Percentiles rank a stretch among this genome's conserved stretches.
phyloP scores from a whole-genome alignment of 2,113 vertebrate genomes.

The Corythaixoides concolor region DNA sequence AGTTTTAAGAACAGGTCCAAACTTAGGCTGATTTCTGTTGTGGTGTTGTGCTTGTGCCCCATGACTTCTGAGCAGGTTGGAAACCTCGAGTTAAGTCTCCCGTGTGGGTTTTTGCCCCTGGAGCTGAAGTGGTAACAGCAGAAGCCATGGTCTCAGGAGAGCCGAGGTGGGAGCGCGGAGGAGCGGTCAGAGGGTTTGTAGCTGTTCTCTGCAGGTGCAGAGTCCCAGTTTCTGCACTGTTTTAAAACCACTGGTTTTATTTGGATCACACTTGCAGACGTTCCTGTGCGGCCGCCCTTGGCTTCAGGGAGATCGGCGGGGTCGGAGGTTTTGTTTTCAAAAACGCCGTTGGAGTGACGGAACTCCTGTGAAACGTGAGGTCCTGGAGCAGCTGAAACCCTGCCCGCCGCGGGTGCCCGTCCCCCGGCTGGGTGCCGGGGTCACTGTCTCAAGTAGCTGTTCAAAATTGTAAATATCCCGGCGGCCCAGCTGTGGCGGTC shows the following conservation, averaged over 20 bases:
- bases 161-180: fast-evolving
- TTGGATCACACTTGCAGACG: background rate
- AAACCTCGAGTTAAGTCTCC: background rate
- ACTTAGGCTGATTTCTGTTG: background rate
- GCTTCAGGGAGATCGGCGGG: background rate
- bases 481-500: background rate
- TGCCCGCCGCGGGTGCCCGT: too few relatives aligned
- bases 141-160: background rate
- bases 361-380: background rate
- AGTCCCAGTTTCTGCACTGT: fast-evolving
- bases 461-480: conserved; percentile 25
- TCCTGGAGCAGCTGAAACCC: background rate
- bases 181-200: background rate
- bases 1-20: background rate
- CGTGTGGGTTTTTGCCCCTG: background rate
- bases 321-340: background rate
- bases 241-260: fast-evolving
- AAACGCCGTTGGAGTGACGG: fast-evolving
- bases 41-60: background rate
- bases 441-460: background rate
- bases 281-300: background rate
- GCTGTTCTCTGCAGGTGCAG: background rate
- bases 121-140: background rate
- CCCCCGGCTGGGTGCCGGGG: too few relatives aligned
- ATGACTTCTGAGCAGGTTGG: fast-evolving